Evolutionary conservation across 2,797 vertebrate species (phyloP), one percentile per base, ranked within the genome.

Genomic region (Cottoperca gobio): DNA sequence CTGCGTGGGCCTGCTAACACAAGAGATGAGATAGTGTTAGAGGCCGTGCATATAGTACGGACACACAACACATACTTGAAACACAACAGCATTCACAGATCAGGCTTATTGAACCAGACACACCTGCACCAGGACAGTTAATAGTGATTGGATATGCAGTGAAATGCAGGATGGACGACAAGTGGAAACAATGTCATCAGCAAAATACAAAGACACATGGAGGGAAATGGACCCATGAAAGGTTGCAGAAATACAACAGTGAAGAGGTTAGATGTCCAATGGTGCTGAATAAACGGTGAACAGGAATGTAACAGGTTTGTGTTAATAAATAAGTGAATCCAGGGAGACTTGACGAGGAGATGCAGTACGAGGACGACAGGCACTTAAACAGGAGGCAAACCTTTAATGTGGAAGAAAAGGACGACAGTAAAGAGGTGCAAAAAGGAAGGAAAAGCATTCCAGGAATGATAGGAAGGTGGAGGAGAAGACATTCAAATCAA

Each of bases 1-100:
- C 88, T 65, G n/a, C 83, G 13, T 46, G 46, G 14, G 73, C 82
- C 82, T 92, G 81, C 88, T 94, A 35, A 78, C 21, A 86, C 50
- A 89, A 53, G 19, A 84, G 33, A 91, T 33, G 84, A 46, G 7
- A 81, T 11, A 24, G 23, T n/a, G 23, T 91, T 64, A 89, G 78
- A 76, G 9, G 68, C 53, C 14, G 16, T 26, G 33, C 21, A 21
- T 16, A 60, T 40, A 23, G 43, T 37, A 17, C 5, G 0, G n/a
- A 76, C 26, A 35, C n/a, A 37, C 2, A 45, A 16, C 2, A 19
- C 11, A 50, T 4, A 24, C 11, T 59, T 10, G 10, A 74, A 52
- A 81, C 50, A 63, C 55, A 55, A 66, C 39, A 79, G 19, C 64
- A 81, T 53, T 57, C 43, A 76, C 39, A 68, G 8, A 84, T 66